Evolutionary conservation across 2,797 vertebrate genomes (phyloP).

Genomic region (Pygocentrus nattereri): DNA sequence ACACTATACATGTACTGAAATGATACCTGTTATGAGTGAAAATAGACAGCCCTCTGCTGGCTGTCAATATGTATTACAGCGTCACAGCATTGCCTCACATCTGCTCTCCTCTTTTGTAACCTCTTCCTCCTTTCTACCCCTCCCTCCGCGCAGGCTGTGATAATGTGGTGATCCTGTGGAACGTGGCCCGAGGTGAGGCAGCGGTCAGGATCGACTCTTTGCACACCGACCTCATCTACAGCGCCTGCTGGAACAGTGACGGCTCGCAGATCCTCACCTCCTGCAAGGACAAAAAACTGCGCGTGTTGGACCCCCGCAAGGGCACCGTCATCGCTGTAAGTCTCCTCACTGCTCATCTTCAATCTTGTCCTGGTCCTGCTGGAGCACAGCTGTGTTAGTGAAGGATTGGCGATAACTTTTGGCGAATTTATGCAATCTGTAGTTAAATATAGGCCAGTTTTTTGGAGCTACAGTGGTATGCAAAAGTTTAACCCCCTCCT

Average conservation of each 20-base stretch:
- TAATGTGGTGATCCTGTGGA: slow-evolving; percentile 89
- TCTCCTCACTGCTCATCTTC: slow-evolving; percentile 36
- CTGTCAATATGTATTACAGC: neutral
- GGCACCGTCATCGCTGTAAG: slow-evolving; percentile 82
- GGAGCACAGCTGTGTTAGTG: no score
- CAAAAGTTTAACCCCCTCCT: no score
- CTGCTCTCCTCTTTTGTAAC: neutral
- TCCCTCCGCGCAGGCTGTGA: slow-evolving; percentile 80
- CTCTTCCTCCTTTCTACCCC: no score
- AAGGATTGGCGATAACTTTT: no score
- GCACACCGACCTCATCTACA: slow-evolving; percentile 89
- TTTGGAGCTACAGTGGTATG: no score
- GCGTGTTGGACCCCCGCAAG: slow-evolving; percentile 85
- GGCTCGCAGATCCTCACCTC: slow-evolving; percentile 86
- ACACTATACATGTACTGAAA: neutral
- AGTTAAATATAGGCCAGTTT: no score
- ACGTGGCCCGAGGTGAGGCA: slow-evolving; percentile 80
- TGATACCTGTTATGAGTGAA: neutral
- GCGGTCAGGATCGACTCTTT: slow-evolving; percentile 81
- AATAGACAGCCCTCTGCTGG: neutral
- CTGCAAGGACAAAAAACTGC: slow-evolving; percentile 88
- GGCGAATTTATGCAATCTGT: no score
- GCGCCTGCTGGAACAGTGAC: slow-evolving; percentile 87
- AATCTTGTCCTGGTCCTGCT: no score
- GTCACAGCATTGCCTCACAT: neutral